Conservation (phyloP, 2,888 invertebrate species). For the Aleiodes leptofemur region DNA sequence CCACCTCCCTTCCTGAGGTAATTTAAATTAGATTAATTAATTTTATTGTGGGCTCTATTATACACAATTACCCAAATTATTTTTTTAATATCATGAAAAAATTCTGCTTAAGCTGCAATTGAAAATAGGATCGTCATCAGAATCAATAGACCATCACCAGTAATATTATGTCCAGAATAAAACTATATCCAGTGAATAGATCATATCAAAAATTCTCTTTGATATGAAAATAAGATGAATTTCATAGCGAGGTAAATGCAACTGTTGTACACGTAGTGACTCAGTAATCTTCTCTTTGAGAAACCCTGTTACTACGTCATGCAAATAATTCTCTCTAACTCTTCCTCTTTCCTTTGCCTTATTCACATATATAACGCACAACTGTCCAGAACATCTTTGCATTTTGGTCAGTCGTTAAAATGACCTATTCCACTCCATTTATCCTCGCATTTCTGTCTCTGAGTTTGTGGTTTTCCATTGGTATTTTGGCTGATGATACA, state of each 20-base stretch:
- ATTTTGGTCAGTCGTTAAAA: slow-evolving; percentile 39
- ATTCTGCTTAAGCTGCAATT: too few species aligned
- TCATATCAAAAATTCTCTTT: not conserved
- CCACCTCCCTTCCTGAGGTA: too few species aligned
- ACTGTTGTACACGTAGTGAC: not conserved
- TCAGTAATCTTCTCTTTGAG: slow-evolving; percentile 18
- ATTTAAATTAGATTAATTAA: too few species aligned
- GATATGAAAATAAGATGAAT: not conserved
- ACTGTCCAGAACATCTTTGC: slow-evolving; percentile 30
- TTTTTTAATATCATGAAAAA: not conserved
- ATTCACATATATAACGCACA: not conserved
- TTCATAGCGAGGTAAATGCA: slow-evolving; percentile 1
- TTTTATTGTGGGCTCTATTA: too few species aligned
- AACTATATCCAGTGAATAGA: not conserved
- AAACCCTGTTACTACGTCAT: slow-evolving; percentile 21
- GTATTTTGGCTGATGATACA: not conserved
- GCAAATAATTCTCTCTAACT: slow-evolving; percentile 5
- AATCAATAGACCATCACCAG: too few species aligned
- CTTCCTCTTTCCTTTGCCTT: not conserved
- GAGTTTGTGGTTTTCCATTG: slow-evolving; percentile 20
- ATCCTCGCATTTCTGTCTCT: slow-evolving; percentile 32
- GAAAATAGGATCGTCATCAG: too few species aligned
- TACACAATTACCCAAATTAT: too few species aligned
- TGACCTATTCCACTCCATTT: slow-evolving; percentile 28
- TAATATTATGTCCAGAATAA: not conserved